Conservation (phyloP, 2,888 invertebrate genomes). For the Melinopterus prodromus region DNA sequence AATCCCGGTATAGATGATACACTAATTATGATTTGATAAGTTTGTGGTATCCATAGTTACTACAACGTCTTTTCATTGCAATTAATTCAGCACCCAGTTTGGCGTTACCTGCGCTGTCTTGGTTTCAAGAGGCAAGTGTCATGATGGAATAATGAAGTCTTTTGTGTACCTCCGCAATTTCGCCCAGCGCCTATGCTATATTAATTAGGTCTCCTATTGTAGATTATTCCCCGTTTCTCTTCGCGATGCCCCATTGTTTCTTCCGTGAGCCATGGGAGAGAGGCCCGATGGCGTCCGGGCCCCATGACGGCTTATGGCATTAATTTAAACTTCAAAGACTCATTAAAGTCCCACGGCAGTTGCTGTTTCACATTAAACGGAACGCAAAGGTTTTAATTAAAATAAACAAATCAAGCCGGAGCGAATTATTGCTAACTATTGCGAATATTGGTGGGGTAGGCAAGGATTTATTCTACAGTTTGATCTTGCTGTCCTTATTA, state of each 20-base stretch:
- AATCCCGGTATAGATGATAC: too few relatives aligned
- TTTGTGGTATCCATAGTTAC: too few relatives aligned
- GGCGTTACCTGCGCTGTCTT: not conserved
- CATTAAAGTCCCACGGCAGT: not conserved
- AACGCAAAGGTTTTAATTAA: not conserved
- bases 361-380: not conserved
- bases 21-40: too few relatives aligned
- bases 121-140: not conserved
- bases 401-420: not conserved
- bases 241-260: not conserved
- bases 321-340: not conserved
- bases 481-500: too few relatives aligned
- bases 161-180: not conserved
- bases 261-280: not conserved
- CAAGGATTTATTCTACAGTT: too few relatives aligned
- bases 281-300: not conserved
- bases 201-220: constrained; percentile 4
- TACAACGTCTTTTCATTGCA: too few relatives aligned
- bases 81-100: too few relatives aligned
- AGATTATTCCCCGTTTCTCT: not conserved
- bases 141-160: not conserved
- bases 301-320: not conserved
- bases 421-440: too few relatives aligned
- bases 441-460: too few relatives aligned
- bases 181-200: not conserved